Evolutionary conservation across 2,113 vertebrate species (phyloP), one percentile per base, ranked within the genome.

Genomic region (Bufo gargarizans): DNA sequence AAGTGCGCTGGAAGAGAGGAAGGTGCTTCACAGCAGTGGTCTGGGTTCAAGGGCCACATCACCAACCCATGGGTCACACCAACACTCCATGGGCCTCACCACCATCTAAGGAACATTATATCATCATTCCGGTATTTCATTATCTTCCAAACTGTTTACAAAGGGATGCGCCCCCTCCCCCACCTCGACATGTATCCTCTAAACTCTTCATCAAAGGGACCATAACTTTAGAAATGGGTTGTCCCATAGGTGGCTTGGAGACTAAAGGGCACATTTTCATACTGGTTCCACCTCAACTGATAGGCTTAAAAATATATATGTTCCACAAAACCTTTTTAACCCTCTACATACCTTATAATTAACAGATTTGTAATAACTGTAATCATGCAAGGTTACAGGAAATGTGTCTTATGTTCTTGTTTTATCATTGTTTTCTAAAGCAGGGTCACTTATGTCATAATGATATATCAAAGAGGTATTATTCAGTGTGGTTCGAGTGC

Each of bases 1-100:
- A 59, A 81, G 5, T 81, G 78, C 12, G 55, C 77, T 80, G 55
- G 53, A 80, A 80, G n/a, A 58, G 20, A 58, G 22, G 49, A 33
- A 17, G 14, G 45, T 47, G 16, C 43, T 47, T 74, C 71, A 76
- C 72, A 49, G 72, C 20, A 50, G 47, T 49, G 72, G 47, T 76
- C 72, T 50, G 45, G 45, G 17, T 50, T 76, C 7, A 10, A 10
- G 17, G 45, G 16, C 72, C 17, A 76, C 14, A 72, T n/a, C 67
- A 69, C n/a, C 67, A 33, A 2, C 22, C n/a, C 22, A 33, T 22
- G n/a, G n/a, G 63, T 11, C 63, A 67, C 3, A 22, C 65, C 65
- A 20, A 17, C 19, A n/a, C n/a, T 3, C n/a, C 22, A 71, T 4
- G 11, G 22, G 67, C 6, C n/a, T 6, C 9, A 45, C 72, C 9